Evolutionary conservation across 1,140 invertebrate genomes (phyloP).

Genomic region (Heliconius himera): DNA sequence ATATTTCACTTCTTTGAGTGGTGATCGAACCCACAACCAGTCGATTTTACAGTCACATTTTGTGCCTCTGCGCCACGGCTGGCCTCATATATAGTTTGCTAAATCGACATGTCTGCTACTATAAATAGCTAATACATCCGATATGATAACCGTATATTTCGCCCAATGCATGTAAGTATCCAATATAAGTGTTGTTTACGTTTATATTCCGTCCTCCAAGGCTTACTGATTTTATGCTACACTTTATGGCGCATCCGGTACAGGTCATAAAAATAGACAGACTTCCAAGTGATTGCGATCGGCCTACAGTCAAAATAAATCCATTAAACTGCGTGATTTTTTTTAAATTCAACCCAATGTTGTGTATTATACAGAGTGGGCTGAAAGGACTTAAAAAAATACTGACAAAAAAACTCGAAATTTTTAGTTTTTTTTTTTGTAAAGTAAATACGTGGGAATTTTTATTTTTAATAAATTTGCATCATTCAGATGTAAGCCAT

Average conservation of each 20-base stretch:
- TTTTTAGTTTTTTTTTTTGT: no score
- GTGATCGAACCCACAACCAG: no score
- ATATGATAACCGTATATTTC: conserved; percentile 13
- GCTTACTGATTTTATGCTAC: conserved; percentile 72
- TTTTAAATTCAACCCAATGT: conserved; percentile 1
- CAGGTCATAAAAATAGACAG: conserved; percentile 73
- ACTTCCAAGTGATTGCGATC: conserved; percentile 71
- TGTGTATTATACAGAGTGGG: background rate
- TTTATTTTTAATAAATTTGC: no score
- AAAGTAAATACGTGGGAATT: no score
- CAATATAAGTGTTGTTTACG: conserved; percentile 74
- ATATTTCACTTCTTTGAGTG: no score
- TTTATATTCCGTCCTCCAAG: conserved; percentile 67
- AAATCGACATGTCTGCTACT: background rate
- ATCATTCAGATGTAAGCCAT: no score
- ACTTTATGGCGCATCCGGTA: conserved; percentile 74
- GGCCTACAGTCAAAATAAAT: conserved; percentile 64
- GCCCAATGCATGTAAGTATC: conserved; percentile 51
- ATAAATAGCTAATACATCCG: background rate
- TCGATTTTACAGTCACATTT: no score
- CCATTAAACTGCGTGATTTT: conserved; percentile 57
- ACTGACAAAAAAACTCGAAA: no score
- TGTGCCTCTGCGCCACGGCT: no score
- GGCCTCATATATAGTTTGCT: background rate
- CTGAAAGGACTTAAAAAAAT: no score